Evolutionary conservation across 37 sponge, comb jelly and placozoan species (phyloP), one percentile per base, ranked within the genome.

Genomic region (Cliona cf. orientalis): DNA sequence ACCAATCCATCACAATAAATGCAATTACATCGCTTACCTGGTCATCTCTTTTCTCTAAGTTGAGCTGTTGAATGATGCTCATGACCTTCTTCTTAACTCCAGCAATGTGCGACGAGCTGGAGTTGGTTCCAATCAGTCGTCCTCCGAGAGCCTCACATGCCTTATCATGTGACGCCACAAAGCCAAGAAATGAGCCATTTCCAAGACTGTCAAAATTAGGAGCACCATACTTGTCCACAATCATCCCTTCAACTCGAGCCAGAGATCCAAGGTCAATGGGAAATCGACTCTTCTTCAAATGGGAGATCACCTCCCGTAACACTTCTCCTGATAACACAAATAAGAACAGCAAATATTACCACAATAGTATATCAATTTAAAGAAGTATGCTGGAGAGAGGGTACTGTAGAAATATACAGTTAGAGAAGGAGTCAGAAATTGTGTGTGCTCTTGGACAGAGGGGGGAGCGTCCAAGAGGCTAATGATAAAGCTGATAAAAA

Each of bases 141-240:
- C 83, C 82, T 29, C 82, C 84, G 5, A 89, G 63, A 33, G 57
- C 64, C 5, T 26, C 28, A 11, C 36, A 58, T 21, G 38, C 12
- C 42, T 28, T 19, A 23, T 44, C 5, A 22, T 89, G 57, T 36
- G 41, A 37, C 23, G 76, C 36, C 11, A 89, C 26, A 57, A 89
- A 82, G n/a, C 67, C 11, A 29, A 89, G 78, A 44, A 89, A 89
- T 29, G 84, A 58, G 19, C 70, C 79, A n/a, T 83, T 71, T 2
- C 78, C 83, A 57, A 89, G 76, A 3, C 28, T 23, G 22, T n/a
- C 42, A 60, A 89, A 89, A 9, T 28, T 26, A 4, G 61, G 53
- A 22, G 65, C 84, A 26, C 49, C 71, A 23, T 69, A 71, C 22
- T 57, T 45, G 23, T 75, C 82, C 9, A 43, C 49, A 22, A 83